These are phyloP conservation scores for Rhizomys pruinosus DNA, from an alignment of 2,113 vertebrate genomes.

Conservation along the genomic window DNA sequence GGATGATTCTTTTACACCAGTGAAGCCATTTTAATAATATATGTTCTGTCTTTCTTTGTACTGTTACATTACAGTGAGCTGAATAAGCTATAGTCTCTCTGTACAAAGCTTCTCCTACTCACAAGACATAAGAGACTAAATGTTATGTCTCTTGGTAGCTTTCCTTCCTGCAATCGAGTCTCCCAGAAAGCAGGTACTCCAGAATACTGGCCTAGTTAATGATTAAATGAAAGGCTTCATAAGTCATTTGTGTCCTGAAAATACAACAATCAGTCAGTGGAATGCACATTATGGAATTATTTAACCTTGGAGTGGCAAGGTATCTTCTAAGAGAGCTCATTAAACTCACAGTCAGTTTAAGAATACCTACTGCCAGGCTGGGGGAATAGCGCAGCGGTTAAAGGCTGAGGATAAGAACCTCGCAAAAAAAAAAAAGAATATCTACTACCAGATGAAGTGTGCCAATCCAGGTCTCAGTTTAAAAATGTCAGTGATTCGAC, in stretches of 20 bases:
- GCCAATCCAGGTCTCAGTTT: not conserved
- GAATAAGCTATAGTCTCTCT: conserved; percentile 43
- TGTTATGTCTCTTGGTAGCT: not conserved
- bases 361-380: too few relatives aligned
- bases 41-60: conserved; percentile 44
- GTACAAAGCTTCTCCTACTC: not conserved
- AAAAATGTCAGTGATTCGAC: not conserved
- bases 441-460: not conserved
- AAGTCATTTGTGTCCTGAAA: not conserved
- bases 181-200: not conserved
- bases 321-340: not conserved
- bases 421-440: too few relatives aligned
- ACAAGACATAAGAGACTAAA: not conserved
- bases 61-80: conserved; percentile 49
- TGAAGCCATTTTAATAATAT: conserved; percentile 64
- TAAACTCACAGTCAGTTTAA: conserved; percentile 49
- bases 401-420: too few relatives aligned
- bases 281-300: conserved; percentile 26
- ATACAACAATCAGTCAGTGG: not conserved
- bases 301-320: conserved; percentile 40
- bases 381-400: too few relatives aligned
- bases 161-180: not conserved
- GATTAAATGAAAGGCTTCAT: conserved; percentile 14
- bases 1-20: conserved; percentile 63
- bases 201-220: not conserved